Evolutionary conservation across 1,140 invertebrate genomes (phyloP).

Genomic region (Drosophila elegans): DNA sequence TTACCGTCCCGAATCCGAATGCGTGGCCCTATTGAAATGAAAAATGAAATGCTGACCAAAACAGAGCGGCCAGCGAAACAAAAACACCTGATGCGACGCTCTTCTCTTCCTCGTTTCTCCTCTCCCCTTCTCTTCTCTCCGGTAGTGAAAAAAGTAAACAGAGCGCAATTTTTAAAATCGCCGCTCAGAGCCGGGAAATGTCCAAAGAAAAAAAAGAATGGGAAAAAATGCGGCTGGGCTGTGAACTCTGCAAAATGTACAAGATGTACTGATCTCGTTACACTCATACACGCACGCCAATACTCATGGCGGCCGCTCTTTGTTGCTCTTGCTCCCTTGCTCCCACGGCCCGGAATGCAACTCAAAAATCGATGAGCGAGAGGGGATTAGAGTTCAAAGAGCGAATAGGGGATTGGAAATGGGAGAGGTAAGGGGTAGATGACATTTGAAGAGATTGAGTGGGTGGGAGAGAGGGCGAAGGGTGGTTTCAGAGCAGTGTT

Average conservation of each 20-base stretch:
- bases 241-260: slow-evolving; percentile 76
- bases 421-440: slow-evolving; percentile 8
- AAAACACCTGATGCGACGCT: slow-evolving; percentile 58
- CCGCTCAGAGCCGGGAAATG: slow-evolving; percentile 78
- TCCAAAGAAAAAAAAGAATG: slow-evolving; percentile 58
- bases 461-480: slow-evolving; percentile 10
- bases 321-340: slow-evolving; percentile 69
- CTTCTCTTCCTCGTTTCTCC: slow-evolving; percentile 24
- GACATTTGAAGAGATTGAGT: slow-evolving; percentile 52
- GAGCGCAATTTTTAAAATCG: slow-evolving; percentile 79
- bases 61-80: slow-evolving; percentile 53
- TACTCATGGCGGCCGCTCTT: slow-evolving; percentile 74
- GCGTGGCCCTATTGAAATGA: slow-evolving; percentile 45
- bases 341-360: slow-evolving; percentile 34
- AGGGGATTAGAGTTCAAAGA: slow-evolving; percentile 65
- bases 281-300: slow-evolving; percentile 70
- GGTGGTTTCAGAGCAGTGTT: slow-evolving; percentile 49
- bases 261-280: slow-evolving; percentile 74
- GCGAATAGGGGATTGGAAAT: slow-evolving; percentile 18
- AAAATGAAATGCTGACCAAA: slow-evolving; percentile 51
- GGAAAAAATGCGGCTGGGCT: slow-evolving; percentile 48
- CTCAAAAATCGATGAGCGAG: slow-evolving; percentile 55
- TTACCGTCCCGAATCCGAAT: slow-evolving; percentile 15
- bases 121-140: slow-evolving; percentile 37
- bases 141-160: slow-evolving; percentile 75